phyloP scores from a whole-genome alignment of 2,888 invertebrate genomes.

The Cheilosia grossa region DNA sequence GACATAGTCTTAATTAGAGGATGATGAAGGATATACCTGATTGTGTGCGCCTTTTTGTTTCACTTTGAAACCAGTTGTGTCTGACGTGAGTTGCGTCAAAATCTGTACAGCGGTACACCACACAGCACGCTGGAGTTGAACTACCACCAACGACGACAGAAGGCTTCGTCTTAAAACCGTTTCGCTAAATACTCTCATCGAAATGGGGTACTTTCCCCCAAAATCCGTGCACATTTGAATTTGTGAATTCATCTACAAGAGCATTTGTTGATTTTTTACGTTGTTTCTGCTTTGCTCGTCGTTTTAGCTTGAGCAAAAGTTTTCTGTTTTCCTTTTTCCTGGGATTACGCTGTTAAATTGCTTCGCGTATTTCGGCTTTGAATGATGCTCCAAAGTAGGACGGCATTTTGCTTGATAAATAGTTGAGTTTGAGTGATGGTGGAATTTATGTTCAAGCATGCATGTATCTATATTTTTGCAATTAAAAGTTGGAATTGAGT shows the following conservation, averaged over 20 bases:
- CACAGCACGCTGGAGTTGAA: not conserved
- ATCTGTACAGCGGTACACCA: not conserved
- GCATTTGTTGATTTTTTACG: not conserved
- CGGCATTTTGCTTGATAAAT: conserved; percentile 5
- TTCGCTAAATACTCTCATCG: conserved; percentile 29
- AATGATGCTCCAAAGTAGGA: conserved; percentile 3
- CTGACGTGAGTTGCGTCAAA: conserved; percentile 6
- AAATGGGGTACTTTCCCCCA: conserved; percentile 9
- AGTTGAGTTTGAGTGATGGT: conserved; percentile 14
- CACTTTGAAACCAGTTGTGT: conserved; percentile 9
- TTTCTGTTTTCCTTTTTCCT: not conserved
- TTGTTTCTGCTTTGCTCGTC: not conserved
- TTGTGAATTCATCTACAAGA: conserved; percentile 29
- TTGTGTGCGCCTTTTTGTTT: conserved; percentile 18
- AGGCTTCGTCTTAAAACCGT: not conserved
- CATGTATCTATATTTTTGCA: conserved; percentile 12
- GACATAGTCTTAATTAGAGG: conserved; percentile 52
- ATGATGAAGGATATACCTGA: conserved; percentile 5
- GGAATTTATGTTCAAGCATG: conserved; percentile 2
- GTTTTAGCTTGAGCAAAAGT: not conserved
- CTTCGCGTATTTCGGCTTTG: conserved; percentile 1
- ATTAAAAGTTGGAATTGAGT: conserved; percentile 38
- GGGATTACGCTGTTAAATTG: conserved; percentile 40
- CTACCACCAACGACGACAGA: not conserved
- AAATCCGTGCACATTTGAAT: conserved; percentile 23